Evolutionary conservation across 2,113 vertebrate genomes (phyloP).

Genomic region (Neolamprologus sp.): DNA sequence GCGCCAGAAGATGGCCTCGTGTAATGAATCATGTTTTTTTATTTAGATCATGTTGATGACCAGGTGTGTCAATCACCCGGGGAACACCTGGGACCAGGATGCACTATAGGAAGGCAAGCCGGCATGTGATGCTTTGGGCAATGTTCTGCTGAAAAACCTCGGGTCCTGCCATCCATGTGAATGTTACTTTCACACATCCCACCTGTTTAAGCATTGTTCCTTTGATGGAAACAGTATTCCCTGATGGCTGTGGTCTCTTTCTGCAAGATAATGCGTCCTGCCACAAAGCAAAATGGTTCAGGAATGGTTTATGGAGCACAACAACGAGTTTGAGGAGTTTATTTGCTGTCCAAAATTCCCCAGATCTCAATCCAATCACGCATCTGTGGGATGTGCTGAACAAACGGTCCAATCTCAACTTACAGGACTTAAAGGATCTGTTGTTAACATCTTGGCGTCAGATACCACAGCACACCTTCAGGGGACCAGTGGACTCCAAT

Average conservation of each 20-base stretch:
- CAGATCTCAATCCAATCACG: background rate
- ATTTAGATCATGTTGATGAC: background rate
- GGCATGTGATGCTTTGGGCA: background rate
- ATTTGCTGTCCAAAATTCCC: background rate
- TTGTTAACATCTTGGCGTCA: background rate
- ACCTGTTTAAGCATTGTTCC: background rate
- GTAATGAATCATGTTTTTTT: background rate
- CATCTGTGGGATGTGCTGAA: background rate
- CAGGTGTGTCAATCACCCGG: background rate
- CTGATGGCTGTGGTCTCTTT: background rate
- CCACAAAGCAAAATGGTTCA: background rate
- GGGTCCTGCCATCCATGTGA: background rate
- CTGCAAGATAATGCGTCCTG: rapidly evolving
- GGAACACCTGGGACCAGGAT: background rate
- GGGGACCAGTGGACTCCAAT: background rate
- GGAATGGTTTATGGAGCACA: background rate
- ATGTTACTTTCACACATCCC: background rate
- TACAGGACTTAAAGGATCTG: background rate
- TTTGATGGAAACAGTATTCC: background rate
- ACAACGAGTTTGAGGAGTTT: background rate
- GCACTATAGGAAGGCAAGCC: background rate
- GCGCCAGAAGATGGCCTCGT: background rate
- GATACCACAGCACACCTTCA: background rate
- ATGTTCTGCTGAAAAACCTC: background rate
- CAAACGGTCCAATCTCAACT: background rate